A percentile compares a stretch with the other conserved stretches of the same genome.
phyloP scores from a whole-genome alignment of 2,888 invertebrate species.

The Stenurella melanura region DNA sequence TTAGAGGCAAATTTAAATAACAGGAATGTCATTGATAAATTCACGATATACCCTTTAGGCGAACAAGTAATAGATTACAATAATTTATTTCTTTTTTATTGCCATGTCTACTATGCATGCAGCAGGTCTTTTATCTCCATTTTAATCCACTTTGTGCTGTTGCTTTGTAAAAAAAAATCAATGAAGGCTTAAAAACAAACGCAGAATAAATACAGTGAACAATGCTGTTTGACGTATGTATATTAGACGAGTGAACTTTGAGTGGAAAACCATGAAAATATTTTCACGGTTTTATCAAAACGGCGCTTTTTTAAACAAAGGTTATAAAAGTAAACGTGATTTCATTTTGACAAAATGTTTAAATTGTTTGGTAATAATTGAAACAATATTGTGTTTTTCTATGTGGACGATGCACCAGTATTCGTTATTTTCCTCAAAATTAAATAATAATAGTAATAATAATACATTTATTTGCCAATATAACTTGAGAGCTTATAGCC shows the following conservation, averaged over 20 bases:
- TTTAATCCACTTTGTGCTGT: slow-evolving; percentile 44
- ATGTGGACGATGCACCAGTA: too few species aligned
- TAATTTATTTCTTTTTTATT: slow-evolving; percentile 45
- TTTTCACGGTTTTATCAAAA: neutral
- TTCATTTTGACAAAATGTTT: neutral
- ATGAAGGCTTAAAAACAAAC: slow-evolving; percentile 32
- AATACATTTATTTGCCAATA: too few species aligned
- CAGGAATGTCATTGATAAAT: slow-evolving; percentile 40
- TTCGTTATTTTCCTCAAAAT: too few species aligned
- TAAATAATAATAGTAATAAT: too few species aligned
- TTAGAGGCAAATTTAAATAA: slow-evolving; percentile 21
- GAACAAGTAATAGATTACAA: slow-evolving; percentile 43
- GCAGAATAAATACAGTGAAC: slow-evolving; percentile 34
- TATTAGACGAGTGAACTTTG: neutral
- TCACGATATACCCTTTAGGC: slow-evolving; percentile 37
- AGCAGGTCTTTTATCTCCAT: slow-evolving; percentile 43
- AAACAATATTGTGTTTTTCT: too few species aligned
- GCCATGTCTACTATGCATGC: slow-evolving; percentile 45
- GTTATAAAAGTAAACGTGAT: neutral
- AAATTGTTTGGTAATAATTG: too few species aligned
- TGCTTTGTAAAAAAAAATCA: slow-evolving; percentile 46
- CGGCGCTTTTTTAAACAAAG: neutral
- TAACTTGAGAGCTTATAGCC: too few species aligned
- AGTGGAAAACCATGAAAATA: neutral
- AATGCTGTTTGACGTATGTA: slow-evolving; percentile 19